phyloP scores from a whole-genome alignment of 2,888 invertebrate species.

The Pardosa pseudoannulata region DNA sequence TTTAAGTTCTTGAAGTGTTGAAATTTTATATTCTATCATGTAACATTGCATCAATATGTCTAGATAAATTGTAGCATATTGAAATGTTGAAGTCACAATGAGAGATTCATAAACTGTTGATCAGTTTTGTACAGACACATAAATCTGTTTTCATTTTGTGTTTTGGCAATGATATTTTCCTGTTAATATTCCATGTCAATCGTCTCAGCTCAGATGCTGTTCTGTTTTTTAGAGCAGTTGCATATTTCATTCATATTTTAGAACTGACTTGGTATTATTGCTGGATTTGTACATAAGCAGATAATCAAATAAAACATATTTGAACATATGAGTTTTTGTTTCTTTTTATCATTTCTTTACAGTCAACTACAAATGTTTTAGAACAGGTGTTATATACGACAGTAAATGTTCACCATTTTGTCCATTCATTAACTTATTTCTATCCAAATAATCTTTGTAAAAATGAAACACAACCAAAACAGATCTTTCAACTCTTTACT shows the following conservation, averaged over 20 bases:
- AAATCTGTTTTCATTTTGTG: neutral
- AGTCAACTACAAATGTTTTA: too few relatives aligned
- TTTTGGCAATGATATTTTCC: conserved; percentile 10
- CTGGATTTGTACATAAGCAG: conserved; percentile 13
- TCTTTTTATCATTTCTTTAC: too few relatives aligned
- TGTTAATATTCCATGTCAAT: conserved; percentile 1
- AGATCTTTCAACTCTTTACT: too few relatives aligned
- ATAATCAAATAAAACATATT: neutral
- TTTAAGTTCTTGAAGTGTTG: neutral
- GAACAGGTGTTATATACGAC: too few relatives aligned
- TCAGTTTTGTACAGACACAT: conserved; percentile 16
- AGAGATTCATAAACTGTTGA: neutral
- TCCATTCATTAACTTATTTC: too few relatives aligned
- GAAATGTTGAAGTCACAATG: neutral
- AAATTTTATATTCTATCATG: neutral
- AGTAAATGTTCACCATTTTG: too few relatives aligned
- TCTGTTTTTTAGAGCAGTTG: neutral
- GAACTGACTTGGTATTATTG: neutral
- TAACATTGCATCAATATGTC: neutral
- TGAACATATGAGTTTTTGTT: neutral
- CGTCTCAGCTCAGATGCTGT: conserved; percentile 13
- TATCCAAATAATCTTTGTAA: too few relatives aligned
- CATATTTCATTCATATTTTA: neutral
- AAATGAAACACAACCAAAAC: too few relatives aligned
- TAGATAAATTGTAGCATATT: neutral